Evolutionary conservation across 2,113 vertebrate species (phyloP), one percentile per base, ranked within the genome.

Genomic region (Hemicordylus capensis): DNA sequence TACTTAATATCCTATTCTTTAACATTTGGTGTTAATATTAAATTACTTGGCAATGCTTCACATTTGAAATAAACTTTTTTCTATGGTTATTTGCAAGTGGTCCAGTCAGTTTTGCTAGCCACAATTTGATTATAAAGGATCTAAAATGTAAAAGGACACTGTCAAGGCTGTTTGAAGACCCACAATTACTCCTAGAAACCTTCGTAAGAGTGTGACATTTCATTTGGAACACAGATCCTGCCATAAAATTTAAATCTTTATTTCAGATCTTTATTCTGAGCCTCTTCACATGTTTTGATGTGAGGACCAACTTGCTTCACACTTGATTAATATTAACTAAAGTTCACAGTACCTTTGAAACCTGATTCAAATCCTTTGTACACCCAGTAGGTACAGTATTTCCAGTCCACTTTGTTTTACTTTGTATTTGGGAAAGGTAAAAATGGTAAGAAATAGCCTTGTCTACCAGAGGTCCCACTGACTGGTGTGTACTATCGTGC

Each of bases 11-110:
- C 97, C 97, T 98, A 97, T 98, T 97, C 97, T 97, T 98, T 98
- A 98, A 98, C 97, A 97, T 98, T 98, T 97, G 98, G 96, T 99
- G 98, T 99, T 98, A 97, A 97, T 98, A 98, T 97, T 94, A 97
- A 97, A 96, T 95, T 97, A 97, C 97, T 97, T 98, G 97, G 96
- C 97, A 95, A 97, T 97, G 98, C 97, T 99, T 97, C 96, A 97
- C 97, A 98, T 98, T 98, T 97, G 97, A 97, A 97, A 97, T 97
- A 97, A 97, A 97, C 96, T 95, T 96, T 97, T 98, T 98, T 95
- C 95, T 98, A 96, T 96, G 95, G 96, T 97, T 97, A 97, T 97
- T 98, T 97, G 95, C 96, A 96, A 95, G 95, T 95, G 90, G 94
- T 96, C 95, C 94, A 91, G 89, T 96, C 96, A 94, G 95, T 96